These are phyloP conservation scores for Eupeodes latifasciatus DNA, from an alignment of 2,888 invertebrate genomes.

Conservation along the genomic window DNA sequence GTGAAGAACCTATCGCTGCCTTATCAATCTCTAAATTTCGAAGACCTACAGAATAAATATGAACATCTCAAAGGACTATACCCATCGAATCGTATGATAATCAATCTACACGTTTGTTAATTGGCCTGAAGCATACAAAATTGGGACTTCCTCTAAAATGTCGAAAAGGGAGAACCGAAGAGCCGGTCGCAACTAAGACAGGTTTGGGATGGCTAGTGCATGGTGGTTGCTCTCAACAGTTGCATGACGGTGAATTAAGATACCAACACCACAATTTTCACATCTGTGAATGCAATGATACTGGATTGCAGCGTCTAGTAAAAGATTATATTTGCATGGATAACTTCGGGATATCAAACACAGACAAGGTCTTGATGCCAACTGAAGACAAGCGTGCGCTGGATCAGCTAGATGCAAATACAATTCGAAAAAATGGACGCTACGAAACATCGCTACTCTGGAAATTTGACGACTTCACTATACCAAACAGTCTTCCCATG, in stretches of 20 bases:
- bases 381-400: constrained; percentile 3
- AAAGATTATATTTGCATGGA: constrained; percentile 12
- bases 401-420: background rate
- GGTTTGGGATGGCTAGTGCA: constrained; percentile 67
- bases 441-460: constrained; percentile 3
- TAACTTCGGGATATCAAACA: constrained; percentile 14
- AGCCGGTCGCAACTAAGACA: constrained; percentile 66
- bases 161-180: constrained; percentile 49
- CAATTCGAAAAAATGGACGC: background rate
- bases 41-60: background rate
- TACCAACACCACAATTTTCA: constrained; percentile 36
- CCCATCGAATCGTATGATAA: constrained; percentile 3
- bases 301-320: background rate
- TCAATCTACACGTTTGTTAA: too few relatives aligned
- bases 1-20: constrained; percentile 1
- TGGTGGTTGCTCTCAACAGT: constrained; percentile 11
- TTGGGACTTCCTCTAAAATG: background rate
- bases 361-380: background rate
- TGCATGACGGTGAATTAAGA: background rate
- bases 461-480: background rate
- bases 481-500: background rate
- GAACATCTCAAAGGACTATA: background rate
- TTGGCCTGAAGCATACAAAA: too few relatives aligned
- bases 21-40: background rate
- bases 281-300: constrained; percentile 45